phyloP scores from a whole-genome alignment of 2,888 invertebrate species.

The Latrodectus hesperus region DNA sequence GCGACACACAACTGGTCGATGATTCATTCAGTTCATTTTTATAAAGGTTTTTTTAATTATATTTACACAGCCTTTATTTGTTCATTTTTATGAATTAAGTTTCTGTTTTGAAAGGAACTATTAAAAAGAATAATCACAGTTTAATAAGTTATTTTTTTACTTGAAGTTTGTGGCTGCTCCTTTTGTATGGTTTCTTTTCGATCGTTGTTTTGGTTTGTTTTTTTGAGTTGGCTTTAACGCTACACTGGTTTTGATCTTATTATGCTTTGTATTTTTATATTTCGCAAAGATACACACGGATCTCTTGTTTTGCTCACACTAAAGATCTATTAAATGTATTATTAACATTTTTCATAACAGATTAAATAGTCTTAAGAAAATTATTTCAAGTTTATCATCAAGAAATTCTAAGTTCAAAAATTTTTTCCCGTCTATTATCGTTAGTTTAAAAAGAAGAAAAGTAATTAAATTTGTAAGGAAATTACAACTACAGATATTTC shows the following conservation, averaged over 20 bases:
- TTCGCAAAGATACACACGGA: background rate
- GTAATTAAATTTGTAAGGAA: too few relatives aligned
- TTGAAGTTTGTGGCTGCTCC: conserved; percentile 13
- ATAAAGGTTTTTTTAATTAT: conserved; percentile 62
- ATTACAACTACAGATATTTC: too few relatives aligned
- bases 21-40: conserved; percentile 57
- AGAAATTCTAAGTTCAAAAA: too few relatives aligned
- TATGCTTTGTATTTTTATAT: conserved; percentile 42
- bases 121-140: background rate
- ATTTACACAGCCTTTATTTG: conserved; percentile 50
- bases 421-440: too few relatives aligned
- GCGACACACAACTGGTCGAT: conserved; percentile 27
- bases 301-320: too few relatives aligned
- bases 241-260: conserved; percentile 16
- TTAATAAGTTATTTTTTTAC: background rate
- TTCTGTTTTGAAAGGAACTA: background rate
- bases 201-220: conserved; percentile 26
- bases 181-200: conserved; percentile 39
- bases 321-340: too few relatives aligned
- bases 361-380: too few relatives aligned
- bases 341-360: too few relatives aligned
- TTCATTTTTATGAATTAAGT: conserved; percentile 17
- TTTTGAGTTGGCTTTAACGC: conserved; percentile 39
- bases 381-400: too few relatives aligned
- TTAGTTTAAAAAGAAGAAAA: too few relatives aligned